Percentiles rank a stretch among this genome's conserved stretches.
These are phyloP conservation scores for Chionodraco myersi DNA, from an alignment of 2,113 vertebrate species.

Conservation along the genomic window DNA sequence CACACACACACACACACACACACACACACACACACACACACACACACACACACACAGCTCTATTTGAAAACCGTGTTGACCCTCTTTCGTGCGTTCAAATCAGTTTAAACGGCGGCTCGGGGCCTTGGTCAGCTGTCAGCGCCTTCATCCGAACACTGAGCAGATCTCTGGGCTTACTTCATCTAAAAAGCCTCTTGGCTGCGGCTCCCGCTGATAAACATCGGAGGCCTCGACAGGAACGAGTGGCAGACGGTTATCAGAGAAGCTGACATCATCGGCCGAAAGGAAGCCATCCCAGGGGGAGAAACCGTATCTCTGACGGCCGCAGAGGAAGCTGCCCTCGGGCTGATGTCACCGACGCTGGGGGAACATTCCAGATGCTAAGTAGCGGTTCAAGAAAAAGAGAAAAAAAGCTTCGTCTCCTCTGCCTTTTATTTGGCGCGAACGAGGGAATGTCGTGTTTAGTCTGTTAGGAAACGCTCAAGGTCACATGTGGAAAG, in stretches of 20 bases:
- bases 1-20: too few relatives aligned
- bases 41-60: too few relatives aligned
- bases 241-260: conserved; percentile 48
- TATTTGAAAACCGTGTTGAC: not conserved
- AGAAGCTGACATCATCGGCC: conserved; percentile 19
- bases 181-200: conserved; percentile 14
- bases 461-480: too few relatives aligned
- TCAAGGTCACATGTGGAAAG: too few relatives aligned
- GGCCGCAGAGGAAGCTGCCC: not conserved
- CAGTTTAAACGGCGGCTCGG: conserved; percentile 9
- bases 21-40: not conserved
- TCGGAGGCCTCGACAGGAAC: conserved; percentile 31
- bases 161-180: conserved; percentile 19
- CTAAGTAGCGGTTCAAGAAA: too few relatives aligned
- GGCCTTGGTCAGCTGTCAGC: conserved; percentile 25
- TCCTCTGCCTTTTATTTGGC: too few relatives aligned
- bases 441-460: too few relatives aligned
- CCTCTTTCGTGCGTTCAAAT: not conserved
- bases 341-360: not conserved
- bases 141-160: conserved; percentile 22
- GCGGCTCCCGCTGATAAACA: conserved; percentile 2
- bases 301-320: not conserved
- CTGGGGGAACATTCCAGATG: too few relatives aligned
- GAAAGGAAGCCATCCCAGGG: conserved; percentile 1
- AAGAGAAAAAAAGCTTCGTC: too few relatives aligned